Evolutionary conservation across 2,797 vertebrate genomes (phyloP), one percentile per base, ranked within the genome.

Genomic region (Iguana delicatissima): DNA sequence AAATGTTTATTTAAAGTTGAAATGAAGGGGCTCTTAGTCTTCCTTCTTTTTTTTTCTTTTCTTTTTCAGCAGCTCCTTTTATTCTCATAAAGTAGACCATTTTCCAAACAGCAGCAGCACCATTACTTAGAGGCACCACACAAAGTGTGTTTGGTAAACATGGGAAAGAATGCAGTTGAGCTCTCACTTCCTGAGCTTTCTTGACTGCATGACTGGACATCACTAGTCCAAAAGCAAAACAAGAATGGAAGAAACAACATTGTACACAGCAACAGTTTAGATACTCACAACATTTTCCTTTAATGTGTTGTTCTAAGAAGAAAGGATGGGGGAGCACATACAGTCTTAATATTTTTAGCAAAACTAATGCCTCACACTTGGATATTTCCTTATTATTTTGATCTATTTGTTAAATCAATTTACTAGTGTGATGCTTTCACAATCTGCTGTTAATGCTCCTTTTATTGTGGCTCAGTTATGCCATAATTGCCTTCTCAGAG

Each of bases 91-190:
- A 92, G 87, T 74, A 92, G 83, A 32, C 16, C 6, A 72, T 85
- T 95, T 95, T 86, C 90, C 83, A 89, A 86, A 59, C 77, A 52
- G 82, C 93, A 52, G 82, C 93, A 92, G 87, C 87, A 89, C 89
- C 80, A 79, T 72, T 57, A 4, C 91, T 94, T 62, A 91, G 89
- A 85, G 84, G 64, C 76, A 91, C 86, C 85, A 89, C 91, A 84
- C 88, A 87, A 46, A 52, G 5, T 10, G 3, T 91, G 92, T 95
- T 96, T 93, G 86, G 88, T 92, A 96, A 96, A 96, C 90, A 93
- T 59, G 81, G 38, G 55, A 90, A 86, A 91, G 86, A 95, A 94
- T 1, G 0, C 85, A 50, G 57, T 46, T 0, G 8, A 91, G 55
- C 85, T 93, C 84, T 94, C 1, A 86, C 89, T 95, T 95, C 89